Percentiles rank a stretch among this genome's conserved stretches.
phyloP scores from a whole-genome alignment of 2,797 vertebrate species.

The Sphenodon punctatus region DNA sequence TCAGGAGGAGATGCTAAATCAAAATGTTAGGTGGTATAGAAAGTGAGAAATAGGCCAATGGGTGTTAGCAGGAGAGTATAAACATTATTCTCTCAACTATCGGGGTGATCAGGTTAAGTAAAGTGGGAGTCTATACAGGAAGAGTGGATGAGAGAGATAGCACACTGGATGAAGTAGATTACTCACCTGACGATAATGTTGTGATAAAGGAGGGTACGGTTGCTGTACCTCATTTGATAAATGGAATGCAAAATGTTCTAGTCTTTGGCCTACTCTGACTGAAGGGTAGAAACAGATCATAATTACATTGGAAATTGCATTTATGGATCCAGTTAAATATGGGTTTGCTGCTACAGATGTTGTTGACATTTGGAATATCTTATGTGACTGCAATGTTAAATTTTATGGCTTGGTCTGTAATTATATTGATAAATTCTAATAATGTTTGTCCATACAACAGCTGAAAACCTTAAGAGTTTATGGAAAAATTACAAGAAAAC shows the following conservation, averaged over 20 bases:
- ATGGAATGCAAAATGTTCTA: neutral
- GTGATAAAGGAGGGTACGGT: neutral
- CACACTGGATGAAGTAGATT: too few relatives aligned
- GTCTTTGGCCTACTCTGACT: neutral
- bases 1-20: neutral
- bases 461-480: neutral
- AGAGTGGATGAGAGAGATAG: neutral
- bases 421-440: neutral
- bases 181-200: neutral
- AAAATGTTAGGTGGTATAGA: neutral
- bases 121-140: neutral
- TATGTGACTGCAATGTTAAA: neutral
- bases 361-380: neutral
- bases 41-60: neutral
- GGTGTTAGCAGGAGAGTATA: neutral
- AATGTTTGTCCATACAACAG: neutral
- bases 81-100: neutral
- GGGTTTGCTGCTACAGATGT: neutral
- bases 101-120: neutral
- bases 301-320: neutral
- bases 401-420: neutral
- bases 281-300: neutral
- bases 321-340: conserved; percentile 8
- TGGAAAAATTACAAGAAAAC: neutral
- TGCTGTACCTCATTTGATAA: neutral